Percentiles rank a stretch among this genome's conserved stretches.
Conservation (phyloP, 1,140 invertebrate genomes). For the Drosophila murphyi region DNA sequence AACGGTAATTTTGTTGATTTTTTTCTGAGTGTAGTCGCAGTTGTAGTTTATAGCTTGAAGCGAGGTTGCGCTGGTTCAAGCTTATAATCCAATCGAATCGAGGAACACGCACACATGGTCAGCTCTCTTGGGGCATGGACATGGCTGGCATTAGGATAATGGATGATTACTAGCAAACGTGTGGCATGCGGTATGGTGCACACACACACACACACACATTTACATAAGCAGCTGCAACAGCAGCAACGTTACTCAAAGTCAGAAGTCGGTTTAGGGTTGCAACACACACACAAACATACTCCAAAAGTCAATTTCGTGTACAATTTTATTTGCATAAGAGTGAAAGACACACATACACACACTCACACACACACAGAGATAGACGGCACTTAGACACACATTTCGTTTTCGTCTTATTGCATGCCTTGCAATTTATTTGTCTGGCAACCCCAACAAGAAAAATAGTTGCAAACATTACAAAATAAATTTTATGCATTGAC, state of each 20-base stretch:
- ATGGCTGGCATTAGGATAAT: slow-evolving; percentile 78
- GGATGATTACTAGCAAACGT: slow-evolving; percentile 79
- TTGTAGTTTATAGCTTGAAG: slow-evolving; percentile 7
- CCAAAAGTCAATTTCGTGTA: slow-evolving; percentile 77
- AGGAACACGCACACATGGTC: slow-evolving; percentile 39
- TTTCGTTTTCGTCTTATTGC: slow-evolving; percentile 72
- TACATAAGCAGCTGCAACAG: slow-evolving; percentile 74
- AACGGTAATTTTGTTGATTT: no score
- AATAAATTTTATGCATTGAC: slow-evolving; percentile 80
- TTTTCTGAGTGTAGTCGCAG: no score
- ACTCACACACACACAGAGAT: slow-evolving; percentile 20
- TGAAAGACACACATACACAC: slow-evolving; percentile 13
- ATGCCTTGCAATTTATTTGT: slow-evolving; percentile 82
- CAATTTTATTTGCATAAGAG: slow-evolving; percentile 79
- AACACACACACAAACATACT: slow-evolving; percentile 37
- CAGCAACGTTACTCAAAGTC: slow-evolving; percentile 80
- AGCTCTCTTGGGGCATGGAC: slow-evolving; percentile 58
- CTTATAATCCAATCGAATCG: slow-evolving; percentile 69
- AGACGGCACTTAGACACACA: slow-evolving; percentile 68
- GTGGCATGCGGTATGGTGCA: slow-evolving; percentile 62
- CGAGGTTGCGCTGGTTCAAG: slow-evolving; percentile 46
- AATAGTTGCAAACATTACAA: slow-evolving; percentile 75
- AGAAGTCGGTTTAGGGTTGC: slow-evolving; percentile 65
- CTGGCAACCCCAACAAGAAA: slow-evolving; percentile 55
- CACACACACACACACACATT: slow-evolving; percentile 50